Evolutionary conservation across 2,797 vertebrate species (phyloP), one percentile per base, ranked within the genome.

Genomic region (Coluber constrictor): DNA sequence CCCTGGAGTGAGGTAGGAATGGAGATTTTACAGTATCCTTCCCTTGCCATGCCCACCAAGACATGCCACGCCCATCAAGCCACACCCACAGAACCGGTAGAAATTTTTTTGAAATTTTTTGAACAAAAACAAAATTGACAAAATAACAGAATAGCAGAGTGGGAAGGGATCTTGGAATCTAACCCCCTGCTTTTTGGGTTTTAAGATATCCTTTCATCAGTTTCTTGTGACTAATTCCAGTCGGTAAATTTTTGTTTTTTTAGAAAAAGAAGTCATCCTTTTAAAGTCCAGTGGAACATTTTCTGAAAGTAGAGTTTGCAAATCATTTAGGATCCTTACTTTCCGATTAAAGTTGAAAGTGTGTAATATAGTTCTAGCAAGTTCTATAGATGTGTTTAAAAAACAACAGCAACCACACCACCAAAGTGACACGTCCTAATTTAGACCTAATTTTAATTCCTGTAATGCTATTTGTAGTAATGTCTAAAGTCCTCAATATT

Each of bases 381-480:
- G 94, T 37, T 37, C n/a, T 47, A 16, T 83, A n/a, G 15, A 92
- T 43, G 32, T n/a, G 37, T 27, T 57, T 2, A 61, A 87, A 60
- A 92, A 86, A 12, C 96, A 97, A 97, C 96, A 95, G n/a, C 8
- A 27, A 61, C 9, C 3, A 1, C 9, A 60, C 63, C 2, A 3
- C 32, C 32, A 43, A 74, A 37, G 32, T 96, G 97, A 96, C 96
- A 95, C 86, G 90, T 97, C 96, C 96, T 97, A 97, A 97, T 97
- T 95, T 95, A 95, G 95, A 93, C 91, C 89, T 97, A 97, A 98
- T 98, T 97, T 97, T 97, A 95, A 97, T 97, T 97, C 96, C 96
- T 97, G 96, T 97, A 97, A 95, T 96, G 96, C 97, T 97, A 96
- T 97, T 98, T 98, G 95, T 97, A 97, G 96, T 97, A 97, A 97